These are phyloP conservation scores for Agapostemon virescens DNA, from an alignment of 2,888 invertebrate genomes.

Conservation along the genomic window DNA sequence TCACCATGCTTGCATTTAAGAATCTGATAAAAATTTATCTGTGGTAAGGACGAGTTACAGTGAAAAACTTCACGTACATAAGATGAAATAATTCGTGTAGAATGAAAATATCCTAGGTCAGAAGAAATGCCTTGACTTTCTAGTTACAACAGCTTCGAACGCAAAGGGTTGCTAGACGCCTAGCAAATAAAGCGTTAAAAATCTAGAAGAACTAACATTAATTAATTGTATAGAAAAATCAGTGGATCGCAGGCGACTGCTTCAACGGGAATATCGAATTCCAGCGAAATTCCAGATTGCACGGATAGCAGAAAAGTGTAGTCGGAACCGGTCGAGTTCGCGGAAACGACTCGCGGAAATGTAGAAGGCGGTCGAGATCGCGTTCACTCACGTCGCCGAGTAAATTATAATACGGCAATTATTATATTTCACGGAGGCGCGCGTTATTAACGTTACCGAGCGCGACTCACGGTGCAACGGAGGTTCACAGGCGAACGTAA, in stretches of 20 bases:
- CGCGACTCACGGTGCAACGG: constrained; percentile 39
- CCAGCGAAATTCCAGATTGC: background rate
- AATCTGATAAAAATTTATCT: too few species aligned
- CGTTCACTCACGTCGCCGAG: constrained; percentile 45
- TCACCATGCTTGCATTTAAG: too few species aligned
- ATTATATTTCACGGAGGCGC: constrained; percentile 59
- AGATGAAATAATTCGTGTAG: too few species aligned
- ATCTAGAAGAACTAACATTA: background rate
- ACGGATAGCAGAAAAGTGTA: background rate
- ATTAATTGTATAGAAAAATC: background rate
- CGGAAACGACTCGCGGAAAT: constrained; percentile 28
- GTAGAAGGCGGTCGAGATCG: background rate
- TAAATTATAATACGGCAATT: constrained; percentile 69
- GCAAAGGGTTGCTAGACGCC: too few species aligned
- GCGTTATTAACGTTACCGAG: constrained; percentile 63
- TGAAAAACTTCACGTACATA: too few species aligned
- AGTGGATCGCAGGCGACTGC: background rate
- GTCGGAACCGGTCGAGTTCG: constrained; percentile 13
- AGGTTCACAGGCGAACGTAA: constrained; percentile 51
- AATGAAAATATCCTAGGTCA: too few species aligned
- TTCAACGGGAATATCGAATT: background rate
- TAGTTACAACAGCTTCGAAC: too few species aligned
- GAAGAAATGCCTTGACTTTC: too few species aligned
- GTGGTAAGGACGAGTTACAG: too few species aligned
- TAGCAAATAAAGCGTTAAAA: background rate